Conservation (phyloP, 92 coral and sea anemone species). For the Actinernus sp. region DNA sequence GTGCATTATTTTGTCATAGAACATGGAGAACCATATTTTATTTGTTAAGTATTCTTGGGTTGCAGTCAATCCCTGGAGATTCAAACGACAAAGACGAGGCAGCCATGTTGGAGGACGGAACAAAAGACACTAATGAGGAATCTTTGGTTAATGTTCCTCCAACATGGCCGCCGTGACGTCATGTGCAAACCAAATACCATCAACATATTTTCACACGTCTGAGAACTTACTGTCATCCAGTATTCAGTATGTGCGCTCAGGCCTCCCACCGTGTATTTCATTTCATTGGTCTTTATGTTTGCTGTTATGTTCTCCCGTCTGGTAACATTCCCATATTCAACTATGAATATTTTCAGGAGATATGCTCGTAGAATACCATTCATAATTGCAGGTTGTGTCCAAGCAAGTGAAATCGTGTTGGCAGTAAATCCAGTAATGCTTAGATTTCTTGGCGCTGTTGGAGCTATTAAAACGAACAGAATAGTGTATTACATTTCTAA, state of each 20-base stretch:
- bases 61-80: no score
- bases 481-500: no score
- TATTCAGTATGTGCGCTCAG: conserved; percentile 24
- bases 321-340: conserved; percentile 14
- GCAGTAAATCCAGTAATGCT: background rate
- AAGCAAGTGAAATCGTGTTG: conserved; percentile 13
- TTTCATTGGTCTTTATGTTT: conserved; percentile 10
- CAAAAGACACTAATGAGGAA: no score
- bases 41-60: no score
- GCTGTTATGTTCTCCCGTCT: conserved; percentile 1
- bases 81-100: no score
- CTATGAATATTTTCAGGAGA: background rate
- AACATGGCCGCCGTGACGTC: no score
- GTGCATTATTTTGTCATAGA: no score
- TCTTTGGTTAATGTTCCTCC: no score
- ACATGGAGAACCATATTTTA: no score
- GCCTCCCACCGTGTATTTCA: conserved; percentile 6
- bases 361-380: conserved; percentile 43
- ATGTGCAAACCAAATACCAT: no score
- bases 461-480: conserved; percentile 15
- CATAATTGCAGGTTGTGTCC: conserved; percentile 17
- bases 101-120: no score
- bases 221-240: conserved; percentile 23
- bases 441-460: conserved; percentile 29
- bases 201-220: no score